Evolutionary conservation across 2,113 vertebrate genomes (phyloP).

Genomic region (Nibea coibor): DNA sequence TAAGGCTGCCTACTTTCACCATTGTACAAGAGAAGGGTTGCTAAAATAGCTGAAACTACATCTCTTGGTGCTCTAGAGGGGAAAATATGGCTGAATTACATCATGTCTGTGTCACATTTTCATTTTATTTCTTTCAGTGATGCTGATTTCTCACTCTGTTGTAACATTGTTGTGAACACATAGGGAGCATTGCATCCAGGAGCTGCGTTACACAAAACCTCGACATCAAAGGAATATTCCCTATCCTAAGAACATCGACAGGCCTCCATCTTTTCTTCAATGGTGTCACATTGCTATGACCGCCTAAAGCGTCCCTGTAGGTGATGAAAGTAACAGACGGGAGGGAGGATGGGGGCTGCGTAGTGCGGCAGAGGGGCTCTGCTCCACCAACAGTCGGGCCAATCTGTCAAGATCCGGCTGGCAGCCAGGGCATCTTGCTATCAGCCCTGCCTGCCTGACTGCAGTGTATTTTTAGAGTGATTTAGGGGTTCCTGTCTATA

Average conservation of each 20-base stretch:
- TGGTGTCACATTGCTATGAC: slow-evolving; percentile 24
- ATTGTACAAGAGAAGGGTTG: neutral
- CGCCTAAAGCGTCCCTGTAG: slow-evolving; percentile 52
- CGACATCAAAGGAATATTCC: slow-evolving; percentile 18
- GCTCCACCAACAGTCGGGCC: slow-evolving; percentile 51
- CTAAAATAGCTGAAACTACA: neutral
- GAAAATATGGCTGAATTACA: neutral
- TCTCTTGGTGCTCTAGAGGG: neutral
- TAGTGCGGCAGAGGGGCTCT: slow-evolving; percentile 33
- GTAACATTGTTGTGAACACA: slow-evolving; percentile 1
- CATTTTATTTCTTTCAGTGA: neutral
- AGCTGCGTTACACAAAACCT: slow-evolving; percentile 16
- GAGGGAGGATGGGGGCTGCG: slow-evolving; percentile 25
- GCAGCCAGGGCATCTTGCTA: slow-evolving; percentile 64
- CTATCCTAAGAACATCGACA: neutral
- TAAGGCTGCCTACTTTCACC: neutral
- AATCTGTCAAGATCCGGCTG: slow-evolving; percentile 71
- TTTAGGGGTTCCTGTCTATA: slow-evolving; percentile 73
- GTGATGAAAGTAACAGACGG: slow-evolving; percentile 59
- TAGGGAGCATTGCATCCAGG: neutral
- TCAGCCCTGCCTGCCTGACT: slow-evolving; percentile 48
- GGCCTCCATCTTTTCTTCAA: slow-evolving; percentile 36
- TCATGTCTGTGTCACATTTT: neutral
- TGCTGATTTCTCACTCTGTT: neutral
- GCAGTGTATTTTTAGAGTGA: slow-evolving; percentile 78